These are phyloP conservation scores for Arothron firmamentum DNA, from an alignment of 2,113 vertebrate genomes.

Conservation along the genomic window DNA sequence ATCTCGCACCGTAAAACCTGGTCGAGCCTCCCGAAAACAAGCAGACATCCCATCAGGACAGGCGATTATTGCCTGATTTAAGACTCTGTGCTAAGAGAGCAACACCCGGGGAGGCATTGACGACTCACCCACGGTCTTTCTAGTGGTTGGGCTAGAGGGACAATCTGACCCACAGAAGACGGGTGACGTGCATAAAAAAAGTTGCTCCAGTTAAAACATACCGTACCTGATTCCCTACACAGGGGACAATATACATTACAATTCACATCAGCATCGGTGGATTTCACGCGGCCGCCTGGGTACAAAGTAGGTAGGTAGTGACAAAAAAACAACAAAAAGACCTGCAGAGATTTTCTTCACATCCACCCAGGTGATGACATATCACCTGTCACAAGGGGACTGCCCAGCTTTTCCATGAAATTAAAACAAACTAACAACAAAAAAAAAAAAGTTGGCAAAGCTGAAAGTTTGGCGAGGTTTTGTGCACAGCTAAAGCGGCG, in stretches of 20 bases:
- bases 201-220: slow-evolving; percentile 67
- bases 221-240: slow-evolving; percentile 60
- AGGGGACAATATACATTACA: slow-evolving; percentile 41
- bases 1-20: slow-evolving; percentile 50
- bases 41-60: slow-evolving; percentile 27
- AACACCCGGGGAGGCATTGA: slow-evolving; percentile 23
- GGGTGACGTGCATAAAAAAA: slow-evolving; percentile 55
- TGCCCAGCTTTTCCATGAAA: slow-evolving; percentile 14
- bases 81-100: slow-evolving; percentile 55
- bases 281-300: slow-evolving; percentile 23
- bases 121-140: slow-evolving; percentile 37
- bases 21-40: slow-evolving; percentile 20
- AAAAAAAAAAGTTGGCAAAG: slow-evolving; percentile 44
- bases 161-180: slow-evolving; percentile 59
- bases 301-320: slow-evolving; percentile 33
- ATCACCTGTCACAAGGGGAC: slow-evolving; percentile 37
- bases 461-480: slow-evolving; percentile 53
- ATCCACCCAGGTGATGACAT: slow-evolving; percentile 41
- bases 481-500: slow-evolving; percentile 47
- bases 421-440: not conserved
- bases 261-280: slow-evolving; percentile 55
- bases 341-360: slow-evolving; percentile 44
- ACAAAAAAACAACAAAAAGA: slow-evolving; percentile 24
- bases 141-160: slow-evolving; percentile 59
- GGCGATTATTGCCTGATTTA: slow-evolving; percentile 55